Percentiles rank a stretch among this genome's conserved stretches.
phyloP scores from a whole-genome alignment of 2,113 vertebrate genomes.

The Lampris incognitus region DNA sequence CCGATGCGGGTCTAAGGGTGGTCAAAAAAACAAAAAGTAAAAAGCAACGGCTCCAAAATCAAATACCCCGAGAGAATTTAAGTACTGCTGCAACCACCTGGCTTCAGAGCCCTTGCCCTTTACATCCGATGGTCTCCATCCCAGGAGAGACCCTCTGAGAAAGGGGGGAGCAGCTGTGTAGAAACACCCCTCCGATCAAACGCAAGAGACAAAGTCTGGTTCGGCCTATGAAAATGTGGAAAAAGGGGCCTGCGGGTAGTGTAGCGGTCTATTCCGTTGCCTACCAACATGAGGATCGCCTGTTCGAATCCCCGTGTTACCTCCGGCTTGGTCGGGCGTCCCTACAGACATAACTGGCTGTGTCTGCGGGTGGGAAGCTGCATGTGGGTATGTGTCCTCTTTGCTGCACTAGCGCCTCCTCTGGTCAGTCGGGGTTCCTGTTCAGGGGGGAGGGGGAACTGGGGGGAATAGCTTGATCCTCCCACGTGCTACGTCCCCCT shows the following conservation, averaged over 20 bases:
- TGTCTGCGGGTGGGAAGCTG: no score
- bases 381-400: no score
- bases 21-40: slow-evolving; percentile 37
- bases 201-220: slow-evolving; percentile 34
- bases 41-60: slow-evolving; percentile 23
- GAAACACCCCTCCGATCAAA: slow-evolving; percentile 45
- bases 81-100: slow-evolving; percentile 14
- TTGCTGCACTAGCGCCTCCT: no score
- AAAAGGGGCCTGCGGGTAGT: background rate
- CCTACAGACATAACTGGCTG: no score
- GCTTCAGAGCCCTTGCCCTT: slow-evolving; percentile 55
- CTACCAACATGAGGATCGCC: no score
- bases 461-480: no score
- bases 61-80: slow-evolving; percentile 56
- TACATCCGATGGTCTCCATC: slow-evolving; percentile 59
- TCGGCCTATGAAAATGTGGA: slow-evolving; percentile 52
- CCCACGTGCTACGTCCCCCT: no score
- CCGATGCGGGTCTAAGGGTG: slow-evolving; percentile 9
- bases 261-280: no score
- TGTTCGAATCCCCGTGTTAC: no score
- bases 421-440: no score
- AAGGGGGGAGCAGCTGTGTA: slow-evolving; percentile 45
- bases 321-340: no score
- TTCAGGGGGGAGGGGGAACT: no score
- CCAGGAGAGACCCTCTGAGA: slow-evolving; percentile 54